Evolutionary conservation across 2,113 vertebrate species (phyloP), one percentile per base, ranked within the genome.

Genomic region (Cryptoleucopteryx plumbea): DNA sequence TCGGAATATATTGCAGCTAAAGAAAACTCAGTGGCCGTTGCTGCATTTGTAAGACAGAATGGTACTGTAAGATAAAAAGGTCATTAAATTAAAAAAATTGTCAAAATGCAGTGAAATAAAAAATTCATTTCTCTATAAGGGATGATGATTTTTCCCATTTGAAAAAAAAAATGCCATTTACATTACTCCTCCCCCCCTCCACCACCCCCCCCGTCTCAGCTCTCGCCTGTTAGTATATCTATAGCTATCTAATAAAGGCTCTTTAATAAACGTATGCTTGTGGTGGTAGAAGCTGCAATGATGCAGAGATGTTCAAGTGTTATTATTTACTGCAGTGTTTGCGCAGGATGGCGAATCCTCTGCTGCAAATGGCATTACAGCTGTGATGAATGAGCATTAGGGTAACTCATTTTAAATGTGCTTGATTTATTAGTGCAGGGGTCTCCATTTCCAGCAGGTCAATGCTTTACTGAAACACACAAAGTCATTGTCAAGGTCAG

Each of bases 331-430:
- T 99, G 99, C 99, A 98, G 98, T 99, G 98, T 99, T 99, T 99
- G 99, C 98, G 98, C 98, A 99, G 98, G 97, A 98, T 97, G 97
- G 99, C 98, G 98, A 98, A 99, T 99, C 99, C 98, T 98, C 98
- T 98, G 98, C 99, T 98, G 99, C 99, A 99, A 99, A 99, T 99
- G 99, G 99, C 99, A 99, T 99, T 99, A 99, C 98, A 98, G 98
- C 98, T 62, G 98, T 99, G 99, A 99, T 99, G 99, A 99, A 99
- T 99, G 99, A 99, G 99, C 99, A 99, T 99, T 99, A 99, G 99
- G 99, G 99, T 99, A 99, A 99, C 99, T 99, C 99, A 99, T 99
- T 99, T 99, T 99, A 99, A 99, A 99, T 98, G 99, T 99, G 98
- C 98, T 99, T 99, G 99, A 99, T 99, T 99, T 99, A 99, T 99